Evolutionary conservation across 1,140 invertebrate species (phyloP).

Genomic region (Thaumatotibia leucotreta): DNA sequence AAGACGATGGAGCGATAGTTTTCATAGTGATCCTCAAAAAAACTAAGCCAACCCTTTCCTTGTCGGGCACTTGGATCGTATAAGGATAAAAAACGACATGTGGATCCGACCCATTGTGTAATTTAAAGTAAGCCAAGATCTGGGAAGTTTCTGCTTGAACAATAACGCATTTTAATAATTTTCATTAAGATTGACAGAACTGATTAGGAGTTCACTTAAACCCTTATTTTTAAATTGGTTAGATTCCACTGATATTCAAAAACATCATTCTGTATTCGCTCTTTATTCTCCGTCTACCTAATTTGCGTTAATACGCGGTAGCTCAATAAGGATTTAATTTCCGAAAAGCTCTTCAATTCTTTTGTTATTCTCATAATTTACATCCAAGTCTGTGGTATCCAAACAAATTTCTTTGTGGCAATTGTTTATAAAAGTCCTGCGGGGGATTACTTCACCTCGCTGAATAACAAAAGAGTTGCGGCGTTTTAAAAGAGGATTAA

Average conservation of each 20-base stretch:
- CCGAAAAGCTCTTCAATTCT: slow-evolving; percentile 33
- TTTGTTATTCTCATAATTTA: slow-evolving; percentile 48
- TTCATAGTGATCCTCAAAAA: slow-evolving; percentile 40
- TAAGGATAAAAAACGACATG: slow-evolving; percentile 59
- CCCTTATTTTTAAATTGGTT: slow-evolving; percentile 33
- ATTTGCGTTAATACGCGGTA: slow-evolving; percentile 2
- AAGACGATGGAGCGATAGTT: slow-evolving; percentile 57
- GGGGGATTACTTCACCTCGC: slow-evolving; percentile 55
- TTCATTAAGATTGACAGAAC: slow-evolving; percentile 72
- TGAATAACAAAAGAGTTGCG: slow-evolving; percentile 64
- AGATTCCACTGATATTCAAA: slow-evolving; percentile 2
- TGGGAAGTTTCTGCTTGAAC: slow-evolving; percentile 62
- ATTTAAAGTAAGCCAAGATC: slow-evolving; percentile 51
- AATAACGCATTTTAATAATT: slow-evolving; percentile 72
- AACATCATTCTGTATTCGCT: slow-evolving; percentile 1
- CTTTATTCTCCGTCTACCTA: background rate
- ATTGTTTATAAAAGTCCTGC: slow-evolving; percentile 60
- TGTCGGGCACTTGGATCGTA: slow-evolving; percentile 54
- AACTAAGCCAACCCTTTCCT: slow-evolving; percentile 60
- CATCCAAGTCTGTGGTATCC: slow-evolving; percentile 34
- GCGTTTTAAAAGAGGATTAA: slow-evolving; percentile 65
- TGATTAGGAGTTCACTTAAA: slow-evolving; percentile 49
- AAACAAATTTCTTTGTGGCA: slow-evolving; percentile 47
- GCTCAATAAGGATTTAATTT: slow-evolving; percentile 27
- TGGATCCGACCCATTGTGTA: slow-evolving; percentile 65